Evolutionary conservation across 2,888 invertebrate species (phyloP).

Genomic region (Stenurella melanura): DNA sequence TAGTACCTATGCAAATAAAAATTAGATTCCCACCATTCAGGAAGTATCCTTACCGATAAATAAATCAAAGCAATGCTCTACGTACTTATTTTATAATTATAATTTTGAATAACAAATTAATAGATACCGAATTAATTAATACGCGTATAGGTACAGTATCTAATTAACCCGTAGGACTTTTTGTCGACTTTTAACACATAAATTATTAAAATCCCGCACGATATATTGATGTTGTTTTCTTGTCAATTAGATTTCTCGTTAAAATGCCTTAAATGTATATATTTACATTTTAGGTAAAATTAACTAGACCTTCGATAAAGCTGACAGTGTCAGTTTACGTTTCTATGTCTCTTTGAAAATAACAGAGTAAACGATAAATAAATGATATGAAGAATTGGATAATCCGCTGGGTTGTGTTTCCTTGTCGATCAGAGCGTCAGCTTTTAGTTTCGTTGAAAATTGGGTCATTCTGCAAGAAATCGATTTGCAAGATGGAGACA

Average conservation of each 20-base stretch:
- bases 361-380: no score
- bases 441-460: no score
- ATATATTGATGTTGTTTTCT: conserved; percentile 23
- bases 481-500: no score
- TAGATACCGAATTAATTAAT: conserved; percentile 37
- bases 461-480: no score
- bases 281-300: conserved; percentile 3
- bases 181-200: not conserved
- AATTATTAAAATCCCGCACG: not conserved
- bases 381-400: no score
- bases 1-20: not conserved
- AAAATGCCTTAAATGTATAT: conserved; percentile 14
- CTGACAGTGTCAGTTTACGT: not conserved
- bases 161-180: conserved; percentile 11
- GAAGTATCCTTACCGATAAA: conserved; percentile 9
- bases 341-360: no score
- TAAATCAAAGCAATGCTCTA: conserved; percentile 8
- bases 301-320: conserved; percentile 20
- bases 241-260: conserved; percentile 36
- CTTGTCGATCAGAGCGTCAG: no score
- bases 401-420: no score
- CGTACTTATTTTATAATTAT: conserved; percentile 25
- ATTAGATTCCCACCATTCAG: conserved; percentile 8
- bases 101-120: conserved; percentile 33
- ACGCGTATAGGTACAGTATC: conserved; percentile 8